Evolutionary conservation across 2,113 vertebrate genomes (phyloP), one percentile per base, ranked within the genome.

Genomic region (Etheostoma spectabile): DNA sequence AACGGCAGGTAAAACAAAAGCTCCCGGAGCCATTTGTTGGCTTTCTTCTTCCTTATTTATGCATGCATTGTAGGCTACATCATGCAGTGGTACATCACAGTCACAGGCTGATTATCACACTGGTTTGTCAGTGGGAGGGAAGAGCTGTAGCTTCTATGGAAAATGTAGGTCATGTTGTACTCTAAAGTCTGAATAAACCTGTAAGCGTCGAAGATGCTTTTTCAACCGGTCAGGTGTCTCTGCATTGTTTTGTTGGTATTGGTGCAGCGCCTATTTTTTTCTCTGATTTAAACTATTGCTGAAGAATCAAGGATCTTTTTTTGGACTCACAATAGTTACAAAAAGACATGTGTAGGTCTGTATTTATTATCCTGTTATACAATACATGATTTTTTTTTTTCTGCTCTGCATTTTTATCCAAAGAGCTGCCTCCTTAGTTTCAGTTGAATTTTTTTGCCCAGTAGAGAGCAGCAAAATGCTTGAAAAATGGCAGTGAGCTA

Each of bases 1-100:
- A 95, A 82, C 92, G 95, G 69, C 96, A 96, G 96, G 96, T 96
- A 86, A 42, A 7, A 33, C 19, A 27, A 82, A 63, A 66, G 45
- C 19, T 49, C 14, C 15, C 2, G 0, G 11, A 49, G 49, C 22
- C 24, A 16, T 53, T 63, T 52, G 24, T 59, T 56, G 30, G 30
- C 21, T 21, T 48, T 45, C 15, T 45, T 24, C 38, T 18, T 48
- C 18, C 15, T 38, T 30, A 16, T 48, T 76, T 64, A 64, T 73
- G 24, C 65, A 35, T 38, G 18, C n/a, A 53, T 14, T 49, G 12
- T 19, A 38, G 45, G 8, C 33, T 48, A 4, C 57, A 38, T 52
- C 63, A 21, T 67, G 19, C 24, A 42, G 12, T 18, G 21, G 42
- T 27, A 21, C 45, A 64, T 59, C 27, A 16, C 30, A 52, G 63